phyloP scores from a whole-genome alignment of 1,140 invertebrate genomes.

The Berghia stephanieae region DNA sequence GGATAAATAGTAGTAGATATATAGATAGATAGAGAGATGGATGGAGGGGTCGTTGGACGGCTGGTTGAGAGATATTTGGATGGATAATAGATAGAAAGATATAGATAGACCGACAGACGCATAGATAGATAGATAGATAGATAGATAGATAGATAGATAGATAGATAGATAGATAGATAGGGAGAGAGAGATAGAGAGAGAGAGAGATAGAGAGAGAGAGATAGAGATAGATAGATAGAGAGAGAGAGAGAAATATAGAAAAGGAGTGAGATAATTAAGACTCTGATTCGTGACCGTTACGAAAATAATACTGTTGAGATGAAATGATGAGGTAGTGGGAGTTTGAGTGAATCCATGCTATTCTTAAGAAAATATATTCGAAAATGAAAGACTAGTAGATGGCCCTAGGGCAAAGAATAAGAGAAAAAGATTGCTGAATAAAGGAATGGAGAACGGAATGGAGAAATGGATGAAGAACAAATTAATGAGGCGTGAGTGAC shows the following conservation, averaged over 20 bases:
- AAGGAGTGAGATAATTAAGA: too few relatives aligned
- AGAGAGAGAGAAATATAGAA: neutral
- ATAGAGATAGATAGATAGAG: neutral
- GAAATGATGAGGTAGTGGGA: too few relatives aligned
- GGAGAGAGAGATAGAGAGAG: neutral
- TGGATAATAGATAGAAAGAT: neutral
- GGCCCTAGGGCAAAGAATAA: too few relatives aligned
- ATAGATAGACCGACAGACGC: neutral
- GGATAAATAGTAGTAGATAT: conserved; percentile 4
- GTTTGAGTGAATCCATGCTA: too few relatives aligned
- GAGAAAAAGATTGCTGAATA: too few relatives aligned
- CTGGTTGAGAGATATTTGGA: neutral
- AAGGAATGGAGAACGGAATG: too few relatives aligned
- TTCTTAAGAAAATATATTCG: too few relatives aligned
- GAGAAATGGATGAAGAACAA: too few relatives aligned
- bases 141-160: conserved; percentile 2
- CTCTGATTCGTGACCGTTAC: too few relatives aligned
- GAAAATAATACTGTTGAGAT: too few relatives aligned
- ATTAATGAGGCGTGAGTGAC: too few relatives aligned
- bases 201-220: neutral
- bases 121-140: neutral
- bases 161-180: conserved; percentile 4
- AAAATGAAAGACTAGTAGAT: too few relatives aligned
- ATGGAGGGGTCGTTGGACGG: conserved; percentile 5
- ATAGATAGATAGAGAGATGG: neutral